Conservation (phyloP, 2,888 invertebrate genomes). For the Endomychus coccineus region DNA sequence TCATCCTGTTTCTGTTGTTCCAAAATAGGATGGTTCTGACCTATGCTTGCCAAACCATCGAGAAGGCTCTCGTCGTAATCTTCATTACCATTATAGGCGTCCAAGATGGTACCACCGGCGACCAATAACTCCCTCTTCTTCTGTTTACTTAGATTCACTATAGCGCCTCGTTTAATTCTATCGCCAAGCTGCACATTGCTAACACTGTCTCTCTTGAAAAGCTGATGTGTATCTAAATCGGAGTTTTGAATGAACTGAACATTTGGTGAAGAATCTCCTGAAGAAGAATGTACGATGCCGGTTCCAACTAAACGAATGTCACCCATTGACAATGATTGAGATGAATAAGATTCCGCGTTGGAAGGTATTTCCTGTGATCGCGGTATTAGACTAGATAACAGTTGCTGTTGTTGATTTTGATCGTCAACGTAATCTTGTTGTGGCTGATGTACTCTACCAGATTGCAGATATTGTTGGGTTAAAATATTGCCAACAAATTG, state of each 20-base stretch:
- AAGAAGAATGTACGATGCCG: constrained; percentile 41
- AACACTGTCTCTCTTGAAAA: constrained; percentile 44
- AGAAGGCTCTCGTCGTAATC: constrained; percentile 47
- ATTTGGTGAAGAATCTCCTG: no score
- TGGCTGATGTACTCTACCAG: constrained; percentile 17
- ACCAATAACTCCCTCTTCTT: constrained; percentile 61
- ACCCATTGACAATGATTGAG: constrained; percentile 17
- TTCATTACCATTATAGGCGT: constrained; percentile 37
- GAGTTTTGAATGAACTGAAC: constrained; percentile 56
- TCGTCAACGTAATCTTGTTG: constrained; percentile 19
- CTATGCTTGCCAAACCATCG: constrained; percentile 63
- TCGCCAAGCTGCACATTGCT: constrained; percentile 29
- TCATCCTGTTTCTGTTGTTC: constrained; percentile 59
- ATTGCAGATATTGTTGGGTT: constrained; percentile 26
- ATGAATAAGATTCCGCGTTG: constrained; percentile 16
- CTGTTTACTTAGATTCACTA: no score
- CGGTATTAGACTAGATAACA: constrained; percentile 7
- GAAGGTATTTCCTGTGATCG: constrained; percentile 5
- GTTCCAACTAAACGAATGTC: constrained; percentile 27
- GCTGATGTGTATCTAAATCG: constrained; percentile 43
- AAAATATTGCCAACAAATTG: constrained; percentile 48
- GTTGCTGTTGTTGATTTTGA: constrained; percentile 27
- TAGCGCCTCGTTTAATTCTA: constrained; percentile 4
- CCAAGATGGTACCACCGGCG: constrained; percentile 60
- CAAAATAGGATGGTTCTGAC: constrained; percentile 52